A percentile compares a stretch with the other conserved stretches of the same genome.
Evolutionary conservation across 2,113 vertebrate genomes (phyloP).

Genomic region (Laticauda colubrina): DNA sequence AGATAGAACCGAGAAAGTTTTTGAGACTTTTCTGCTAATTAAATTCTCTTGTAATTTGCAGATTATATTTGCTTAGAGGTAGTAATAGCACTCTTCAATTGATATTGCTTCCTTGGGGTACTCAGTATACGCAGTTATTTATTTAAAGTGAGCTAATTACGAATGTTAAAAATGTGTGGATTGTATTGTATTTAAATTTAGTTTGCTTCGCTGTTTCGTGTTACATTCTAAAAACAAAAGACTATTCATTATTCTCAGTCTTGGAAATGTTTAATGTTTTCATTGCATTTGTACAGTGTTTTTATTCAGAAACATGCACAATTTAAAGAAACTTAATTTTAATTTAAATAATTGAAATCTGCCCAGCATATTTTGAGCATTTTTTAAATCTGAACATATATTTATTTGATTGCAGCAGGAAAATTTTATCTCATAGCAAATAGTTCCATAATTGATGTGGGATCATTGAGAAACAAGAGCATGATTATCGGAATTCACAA

Average conservation of each 20-base stretch:
- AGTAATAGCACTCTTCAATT: not conserved
- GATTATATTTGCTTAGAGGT: not conserved
- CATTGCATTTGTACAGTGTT: not conserved
- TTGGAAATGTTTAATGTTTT: not conserved
- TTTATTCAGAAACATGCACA: not conserved
- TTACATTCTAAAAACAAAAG: not conserved
- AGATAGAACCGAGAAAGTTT: not conserved
- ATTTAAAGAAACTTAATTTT: not conserved
- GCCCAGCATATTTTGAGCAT: not conserved
- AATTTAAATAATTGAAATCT: not conserved
- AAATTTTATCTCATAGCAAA: not conserved
- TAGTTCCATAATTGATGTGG: not conserved
- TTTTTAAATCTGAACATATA: not conserved
- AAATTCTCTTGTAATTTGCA: not conserved
- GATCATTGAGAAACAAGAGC: not conserved
- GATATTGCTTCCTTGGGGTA: not conserved
- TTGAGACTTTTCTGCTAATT: not conserved
- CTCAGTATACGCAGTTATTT: not conserved
- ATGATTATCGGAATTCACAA: too few species aligned
- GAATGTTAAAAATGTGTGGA: not conserved
- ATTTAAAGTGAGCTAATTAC: not conserved
- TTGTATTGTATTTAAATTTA: not conserved
- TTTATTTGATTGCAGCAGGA: not conserved
- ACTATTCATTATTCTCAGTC: not conserved
- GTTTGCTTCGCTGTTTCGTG: not conserved